Conservation (phyloP, 1,140 invertebrate genomes). For the Ganaspis sp. region DNA sequence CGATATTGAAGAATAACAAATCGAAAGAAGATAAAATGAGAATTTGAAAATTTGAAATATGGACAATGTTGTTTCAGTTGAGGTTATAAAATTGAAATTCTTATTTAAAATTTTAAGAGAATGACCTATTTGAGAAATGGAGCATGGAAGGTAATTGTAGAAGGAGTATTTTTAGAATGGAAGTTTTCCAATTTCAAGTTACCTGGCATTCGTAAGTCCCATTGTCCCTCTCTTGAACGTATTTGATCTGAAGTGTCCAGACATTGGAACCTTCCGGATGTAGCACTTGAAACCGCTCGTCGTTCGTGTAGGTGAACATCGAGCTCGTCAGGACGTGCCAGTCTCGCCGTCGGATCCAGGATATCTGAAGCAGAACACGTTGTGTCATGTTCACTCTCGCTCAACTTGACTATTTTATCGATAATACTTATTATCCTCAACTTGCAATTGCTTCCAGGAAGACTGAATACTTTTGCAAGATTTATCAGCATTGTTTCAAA, state of each 20-base stretch:
- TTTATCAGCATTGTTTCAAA: too few species aligned
- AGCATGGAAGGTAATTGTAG: too few species aligned
- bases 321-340: conserved; percentile 95
- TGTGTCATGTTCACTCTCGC: conserved; percentile 36
- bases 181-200: conserved; percentile 64
- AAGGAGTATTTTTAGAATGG: background rate
- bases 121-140: too few species aligned
- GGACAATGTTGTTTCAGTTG: too few species aligned
- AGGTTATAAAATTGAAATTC: too few species aligned
- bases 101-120: too few species aligned
- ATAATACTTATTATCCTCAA: conserved; percentile 33
- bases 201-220: conserved; percentile 98
- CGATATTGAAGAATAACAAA: too few species aligned
- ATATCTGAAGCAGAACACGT: conserved; percentile 80
- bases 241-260: conserved; percentile 96
- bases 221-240: conserved; percentile 92
- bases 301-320: conserved; percentile 92
- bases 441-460: background rate
- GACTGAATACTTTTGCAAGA: background rate
- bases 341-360: conserved; percentile 92
- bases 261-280: conserved; percentile 86
- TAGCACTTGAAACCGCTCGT: conserved; percentile 90
- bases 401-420: conserved; percentile 1
- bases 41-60: too few species aligned
- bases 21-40: too few species aligned